Base-by-base conservation (phyloP, 2,888 invertebrate genomes). In the Heliconius ismenius region DNA sequence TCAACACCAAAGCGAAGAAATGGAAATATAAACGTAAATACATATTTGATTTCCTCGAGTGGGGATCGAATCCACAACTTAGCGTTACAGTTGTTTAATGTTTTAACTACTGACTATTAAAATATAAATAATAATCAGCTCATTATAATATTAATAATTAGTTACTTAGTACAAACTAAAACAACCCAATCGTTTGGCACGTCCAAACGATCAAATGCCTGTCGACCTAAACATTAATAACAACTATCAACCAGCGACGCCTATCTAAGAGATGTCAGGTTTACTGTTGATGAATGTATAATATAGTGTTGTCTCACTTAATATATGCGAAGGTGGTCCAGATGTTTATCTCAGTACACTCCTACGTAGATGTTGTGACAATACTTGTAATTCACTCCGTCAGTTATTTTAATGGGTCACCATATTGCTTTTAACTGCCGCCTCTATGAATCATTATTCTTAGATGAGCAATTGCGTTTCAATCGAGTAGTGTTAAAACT, bases 191-290 rank as follows among this genome's bases (percentile, higher is more conserved):
- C 82, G 82, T 85, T 88, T 88, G 85, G 84, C 84, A 87, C 82
- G 79, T 82, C 78, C 79, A 83, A 81, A 84, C 85, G 82, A 84
- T 83, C 83, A 82, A 83, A 85, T 81, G 82, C 83, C 82, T 86
- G 87, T 87, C 90, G 87, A 84, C 83, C 83, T 80, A 81, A 82
- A 84, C 86, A 86, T 86, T 87, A 84, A 87, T 87, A 88, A 87
- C 83, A 77, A 77, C 67, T 67, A 67, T 67, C 79, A 74, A 84
- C 83, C 84, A 85, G 85, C 83, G 84, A 87, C 90, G 87, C 89
- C 88, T 86, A 86, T 84, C 78, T 76, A 69, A 85, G 83, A 85
- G 81, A 81, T 82, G 84, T 85, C 85, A 84, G 84, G 84, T 85
- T 84, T 67, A 78, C 81, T 85, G 85, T 84, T 85, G 85, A 88